Base-by-base conservation (phyloP, 2,797 vertebrate species). In the Notolepis coatsorum region DNA sequence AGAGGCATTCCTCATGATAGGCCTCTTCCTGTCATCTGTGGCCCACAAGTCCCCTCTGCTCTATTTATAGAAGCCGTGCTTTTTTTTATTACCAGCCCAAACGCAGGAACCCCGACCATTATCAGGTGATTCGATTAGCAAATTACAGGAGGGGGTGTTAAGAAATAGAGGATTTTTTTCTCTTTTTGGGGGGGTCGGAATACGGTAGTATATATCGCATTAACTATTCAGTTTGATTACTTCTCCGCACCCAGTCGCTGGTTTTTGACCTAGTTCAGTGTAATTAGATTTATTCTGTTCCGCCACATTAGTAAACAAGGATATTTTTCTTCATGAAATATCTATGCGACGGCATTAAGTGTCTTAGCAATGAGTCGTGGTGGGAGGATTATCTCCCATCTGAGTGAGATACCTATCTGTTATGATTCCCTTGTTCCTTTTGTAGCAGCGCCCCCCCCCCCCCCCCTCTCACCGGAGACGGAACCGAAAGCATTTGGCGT, bases 1-100 rank as follows among this genome's bases (percentile, higher is more conserved):
- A 71, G 90, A 91, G 91, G 92, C 91, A 94, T 95, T 95, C 93
- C 93, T 93, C 89, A 90, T 94, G 77, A 90, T 89, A 87, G 89
- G 91, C 86, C 71, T 21, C 77, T 63, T 96, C 95, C 95, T 96
- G 96, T 96, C 95, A 95, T 98, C 95, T 97, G 95, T 92, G 88
- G 91, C 87, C 94, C 93, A 96, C 94, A 95, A 95, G 94, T 92
- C 82, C 88, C 82, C 88, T 84, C 56, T 42, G 38, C 23, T 88
- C 94, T 95, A 96, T 95, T 95, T 96, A 87, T 95, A 95, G 93
- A 90, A 84, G 79, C 79, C 70, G 31, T 37, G 66, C 54, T 57
- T 91, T 91, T 86, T 93, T 81, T 84, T 73, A 81, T 84, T 80
- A 89, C 87, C 88, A 79, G 88, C 87, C 84, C 92, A 93, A 92